Evolutionary conservation across 2,797 vertebrate genomes (phyloP), one percentile per base, ranked within the genome.

Genomic region (Eptatretus atami): DNA sequence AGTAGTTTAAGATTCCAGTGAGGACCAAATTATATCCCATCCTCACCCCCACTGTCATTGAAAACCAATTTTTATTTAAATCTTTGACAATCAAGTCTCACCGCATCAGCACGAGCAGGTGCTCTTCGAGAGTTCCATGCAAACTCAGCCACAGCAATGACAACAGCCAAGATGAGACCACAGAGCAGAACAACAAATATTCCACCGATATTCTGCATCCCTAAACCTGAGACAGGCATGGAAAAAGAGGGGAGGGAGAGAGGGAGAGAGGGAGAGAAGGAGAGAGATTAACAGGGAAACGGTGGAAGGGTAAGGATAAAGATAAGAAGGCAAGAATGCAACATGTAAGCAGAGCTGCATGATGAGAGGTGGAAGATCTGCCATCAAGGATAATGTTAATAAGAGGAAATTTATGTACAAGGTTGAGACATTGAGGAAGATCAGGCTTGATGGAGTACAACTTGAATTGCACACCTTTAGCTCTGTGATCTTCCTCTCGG

Each of bases 131-230:
- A 86, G 64, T 83, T 84, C 84, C 84, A 88, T 65, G 87, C 81
- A 66, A 90, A 90, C 70, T 90, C 85, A 82, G 86, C 84, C 69
- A 90, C 79, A 4, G 85, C 84, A 72, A 90, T 83, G 52, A 90
- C 85, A 70, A 90, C 82, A 1, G 85, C 82, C 2, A 90, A 84
- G 72, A 90, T 86, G 70, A 90, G 80, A 65, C 85, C 84, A 15
- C 83, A 88, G 75, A 88, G 84, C 65, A 90, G 77, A 67, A 90
- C 85, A 66, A 90, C 83, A 13, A 90, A 90, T 70, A 87, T 90
- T 65, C 85, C 85, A 0, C 85, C 84, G 3, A 90, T 90, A 73
- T 90, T 90, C 74, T 88, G 83, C 84, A 90, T 86, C 64, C 85
- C 85, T 69, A 90, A 69, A 67, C 85, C 84, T 88, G 72, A 19